A percentile compares a stretch with the other conserved stretches of the same genome.
Evolutionary conservation across 2,797 vertebrate species (phyloP).

Genomic region (Leptatherina wallacei): DNA sequence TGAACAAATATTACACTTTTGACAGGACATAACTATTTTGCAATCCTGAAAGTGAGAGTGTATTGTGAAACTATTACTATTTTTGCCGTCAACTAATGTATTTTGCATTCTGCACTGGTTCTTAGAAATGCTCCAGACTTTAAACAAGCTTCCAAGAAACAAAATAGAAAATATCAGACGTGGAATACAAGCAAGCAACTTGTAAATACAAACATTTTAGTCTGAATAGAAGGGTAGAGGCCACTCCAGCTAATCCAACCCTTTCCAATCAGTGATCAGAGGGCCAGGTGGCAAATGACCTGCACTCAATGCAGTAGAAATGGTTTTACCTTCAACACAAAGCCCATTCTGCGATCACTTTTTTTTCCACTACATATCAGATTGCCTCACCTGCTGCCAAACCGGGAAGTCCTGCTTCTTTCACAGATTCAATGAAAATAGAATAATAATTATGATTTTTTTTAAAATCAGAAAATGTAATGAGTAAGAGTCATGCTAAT

Average conservation of each 20-base stretch:
- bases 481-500: constrained; percentile 62
- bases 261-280: constrained; percentile 54
- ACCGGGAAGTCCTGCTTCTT: constrained; percentile 66
- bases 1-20: not conserved
- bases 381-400: constrained; percentile 65
- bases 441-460: not conserved
- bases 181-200: not conserved
- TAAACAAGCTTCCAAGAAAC: not conserved
- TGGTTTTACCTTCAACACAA: constrained; percentile 74
- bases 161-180: constrained; percentile 1
- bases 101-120: not conserved
- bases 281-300: constrained; percentile 73
- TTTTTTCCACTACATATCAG: constrained; percentile 65
- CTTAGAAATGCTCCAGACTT: not conserved
- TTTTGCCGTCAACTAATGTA: not conserved
- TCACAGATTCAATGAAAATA: constrained; percentile 31
- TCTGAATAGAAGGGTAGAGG: constrained; percentile 15
- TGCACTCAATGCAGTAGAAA: constrained; percentile 65
- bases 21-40: not conserved
- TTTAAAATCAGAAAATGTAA: constrained; percentile 40
- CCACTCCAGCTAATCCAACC: constrained; percentile 26
- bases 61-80: not conserved
- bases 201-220: constrained; percentile 7
- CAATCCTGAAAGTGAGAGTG: not conserved
- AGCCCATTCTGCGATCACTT: constrained; percentile 68